phyloP scores from a whole-genome alignment of 2,888 invertebrate species.

The Tiliacea aurago region DNA sequence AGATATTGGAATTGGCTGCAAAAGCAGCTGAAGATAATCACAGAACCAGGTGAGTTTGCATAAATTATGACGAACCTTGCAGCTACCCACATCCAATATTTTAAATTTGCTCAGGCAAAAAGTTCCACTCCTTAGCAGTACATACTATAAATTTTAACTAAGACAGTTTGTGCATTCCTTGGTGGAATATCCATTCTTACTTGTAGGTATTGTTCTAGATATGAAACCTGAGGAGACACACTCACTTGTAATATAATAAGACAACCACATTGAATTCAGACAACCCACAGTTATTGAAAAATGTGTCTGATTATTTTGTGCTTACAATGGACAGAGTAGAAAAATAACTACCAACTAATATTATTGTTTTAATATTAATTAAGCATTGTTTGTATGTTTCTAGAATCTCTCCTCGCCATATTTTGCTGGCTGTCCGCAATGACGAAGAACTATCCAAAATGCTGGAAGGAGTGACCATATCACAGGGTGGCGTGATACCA shows the following conservation, averaged over 20 bases:
- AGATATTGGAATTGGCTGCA: slow-evolving; percentile 92
- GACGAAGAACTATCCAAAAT: slow-evolving; percentile 96
- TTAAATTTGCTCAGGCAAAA: background rate
- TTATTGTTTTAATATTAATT: background rate
- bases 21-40: slow-evolving; percentile 93
- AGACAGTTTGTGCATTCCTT: background rate
- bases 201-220: background rate
- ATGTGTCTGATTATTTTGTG: background rate
- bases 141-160: background rate
- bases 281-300: background rate
- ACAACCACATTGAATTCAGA: background rate
- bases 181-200: background rate
- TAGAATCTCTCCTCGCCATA: slow-evolving; percentile 94
- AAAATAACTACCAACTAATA: background rate
- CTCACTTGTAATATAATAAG: background rate
- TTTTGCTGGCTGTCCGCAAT: slow-evolving; percentile 95
- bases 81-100: slow-evolving; percentile 13
- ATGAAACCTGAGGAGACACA: background rate
- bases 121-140: background rate
- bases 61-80: background rate
- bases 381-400: slow-evolving; percentile 37
- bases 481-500: slow-evolving; percentile 96
- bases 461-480: slow-evolving; percentile 94
- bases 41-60: slow-evolving; percentile 87
- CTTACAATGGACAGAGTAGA: background rate